Evolutionary conservation across 2,113 vertebrate genomes (phyloP), one percentile per base, ranked within the genome.

Genomic region (Donacobius atricapilla): DNA sequence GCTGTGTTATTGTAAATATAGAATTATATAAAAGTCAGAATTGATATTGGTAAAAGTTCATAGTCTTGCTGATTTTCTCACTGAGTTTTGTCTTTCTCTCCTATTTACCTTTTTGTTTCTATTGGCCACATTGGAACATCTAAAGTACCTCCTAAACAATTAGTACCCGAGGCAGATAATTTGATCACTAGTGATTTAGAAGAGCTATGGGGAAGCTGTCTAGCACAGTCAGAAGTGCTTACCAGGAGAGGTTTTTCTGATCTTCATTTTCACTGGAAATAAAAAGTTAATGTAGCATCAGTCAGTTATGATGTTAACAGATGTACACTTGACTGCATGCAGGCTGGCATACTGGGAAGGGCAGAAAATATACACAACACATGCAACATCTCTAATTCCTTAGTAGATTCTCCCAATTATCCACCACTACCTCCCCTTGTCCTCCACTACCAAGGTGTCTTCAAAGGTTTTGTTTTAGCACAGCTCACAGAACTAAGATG

Each of bases 371-470:
- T 24, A 44, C 23, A 24, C 12, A 89, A 20, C 24, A 50, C 13
- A 35, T 27, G 11, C 16, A 76, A 53, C 4, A 25, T 15, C 22
- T 79, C 21, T 64, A 45, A 28, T n/a, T 77, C 31, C 42, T 72
- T 39, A 57, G 31, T n/a, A 69, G 51, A 8, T 6, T 80, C 4
- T 71, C 15, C 20, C 39, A 85, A 3, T 79, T 87, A 28, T 58
- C 54, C 31, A 54, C 47, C 25, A 28, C 22, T 31, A 44, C 7
- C 4, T 71, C 16, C 17, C 19, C 18, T 47, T 33, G 45, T 31
- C 13, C 5, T 71, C 9, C 1, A 22, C 20, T 61, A 13, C 0
- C 0, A 4, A 1, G 6, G 7, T 53, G 11, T 37, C 37, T 89
- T 84, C 20, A 75, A 50, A 78, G 6, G 2, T 68, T 77, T 35